Base-by-base conservation (phyloP, 2,797 vertebrate species). In the Cryptoblepharus egeriae region DNA sequence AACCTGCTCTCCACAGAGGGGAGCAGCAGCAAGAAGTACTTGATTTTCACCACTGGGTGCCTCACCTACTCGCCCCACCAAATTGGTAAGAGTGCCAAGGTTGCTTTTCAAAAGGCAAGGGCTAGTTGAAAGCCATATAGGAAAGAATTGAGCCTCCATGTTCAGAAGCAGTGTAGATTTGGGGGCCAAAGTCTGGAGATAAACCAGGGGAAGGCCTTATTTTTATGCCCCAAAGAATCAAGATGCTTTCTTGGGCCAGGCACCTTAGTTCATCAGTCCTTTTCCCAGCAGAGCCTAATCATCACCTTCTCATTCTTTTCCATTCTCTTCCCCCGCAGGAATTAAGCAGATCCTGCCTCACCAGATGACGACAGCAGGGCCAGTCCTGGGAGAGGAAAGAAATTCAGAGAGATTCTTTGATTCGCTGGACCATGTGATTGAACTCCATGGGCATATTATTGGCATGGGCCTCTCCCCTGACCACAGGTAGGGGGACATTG, bases 381-480 rank as follows among this genome's bases (percentile, higher is more conserved):
- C 98, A 0, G 98, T 99, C 49, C 96, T 99, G 0, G 98, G 98
- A 0, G 96, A 98, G 90, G 98, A 99, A 78, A 96, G 97, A 39
- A 96, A 96, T 85, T 95, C 97, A 0, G 97, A 98, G 0, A 97
- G 98, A 91, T 99, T 99, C 93, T 99, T 99, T 5, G 98, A 99
- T 39, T 97, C 98, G 0, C 91, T 99, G 81, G 98, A 99, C 93
- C 97, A 99, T 0, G 97, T 99, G 72, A 99, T 99, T 0, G 98
- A 99, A 79, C 97, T 99, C 89, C 98, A 99, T 0, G 99, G 98
- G 5, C 98, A 99, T 92, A 98, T 99, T 88, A 98, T 99, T 0
- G 98, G 99, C 84, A 99, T 99, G 99, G 99, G 98, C 49, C 97
- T 99, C 82, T 99, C 98, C 64, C 98, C 99, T 1, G 99, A 99